Percentiles rank a stretch among this genome's conserved stretches.
Evolutionary conservation across 1,140 invertebrate genomes (phyloP).

Genomic region (Cherax quadricarinatus): DNA sequence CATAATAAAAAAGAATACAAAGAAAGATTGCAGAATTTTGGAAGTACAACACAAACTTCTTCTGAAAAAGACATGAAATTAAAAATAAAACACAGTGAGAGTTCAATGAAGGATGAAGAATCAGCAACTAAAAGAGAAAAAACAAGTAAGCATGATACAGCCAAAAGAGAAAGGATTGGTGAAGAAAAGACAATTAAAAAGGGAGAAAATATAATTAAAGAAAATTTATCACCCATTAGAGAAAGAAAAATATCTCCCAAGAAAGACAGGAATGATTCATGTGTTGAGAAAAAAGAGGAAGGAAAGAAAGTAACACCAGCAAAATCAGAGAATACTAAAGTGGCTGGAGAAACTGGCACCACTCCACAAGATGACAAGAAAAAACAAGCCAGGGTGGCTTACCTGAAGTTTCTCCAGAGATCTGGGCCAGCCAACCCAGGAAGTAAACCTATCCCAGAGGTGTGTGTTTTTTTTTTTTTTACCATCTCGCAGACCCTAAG

Average conservation of each 20-base stretch:
- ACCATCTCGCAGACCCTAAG: too few relatives aligned
- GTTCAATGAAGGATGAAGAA: neutral
- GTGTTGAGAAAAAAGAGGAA: neutral
- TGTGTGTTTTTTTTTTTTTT: neutral
- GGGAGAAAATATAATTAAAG: too few relatives aligned
- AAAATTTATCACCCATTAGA: neutral
- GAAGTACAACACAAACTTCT: neutral
- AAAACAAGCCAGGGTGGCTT: constrained; percentile 19
- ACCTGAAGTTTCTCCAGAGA: constrained; percentile 45
- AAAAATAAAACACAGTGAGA: neutral
- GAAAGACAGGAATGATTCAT: neutral
- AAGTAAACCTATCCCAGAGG: constrained; percentile 50
- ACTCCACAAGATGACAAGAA: constrained; percentile 55
- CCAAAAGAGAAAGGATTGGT: neutral
- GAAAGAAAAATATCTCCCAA: neutral
- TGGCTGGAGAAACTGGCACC: neutral
- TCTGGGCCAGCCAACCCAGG: constrained; percentile 52
- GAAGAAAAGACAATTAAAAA: constrained; percentile 8
- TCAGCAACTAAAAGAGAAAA: neutral
- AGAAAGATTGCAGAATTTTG: neutral
- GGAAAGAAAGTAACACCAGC: neutral
- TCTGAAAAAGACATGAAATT: neutral
- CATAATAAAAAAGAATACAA: neutral
- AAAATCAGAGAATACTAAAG: neutral
- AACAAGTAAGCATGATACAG: neutral